Evolutionary conservation across 2,113 vertebrate genomes (phyloP).

Genomic region (Corythornis cristatus): DNA sequence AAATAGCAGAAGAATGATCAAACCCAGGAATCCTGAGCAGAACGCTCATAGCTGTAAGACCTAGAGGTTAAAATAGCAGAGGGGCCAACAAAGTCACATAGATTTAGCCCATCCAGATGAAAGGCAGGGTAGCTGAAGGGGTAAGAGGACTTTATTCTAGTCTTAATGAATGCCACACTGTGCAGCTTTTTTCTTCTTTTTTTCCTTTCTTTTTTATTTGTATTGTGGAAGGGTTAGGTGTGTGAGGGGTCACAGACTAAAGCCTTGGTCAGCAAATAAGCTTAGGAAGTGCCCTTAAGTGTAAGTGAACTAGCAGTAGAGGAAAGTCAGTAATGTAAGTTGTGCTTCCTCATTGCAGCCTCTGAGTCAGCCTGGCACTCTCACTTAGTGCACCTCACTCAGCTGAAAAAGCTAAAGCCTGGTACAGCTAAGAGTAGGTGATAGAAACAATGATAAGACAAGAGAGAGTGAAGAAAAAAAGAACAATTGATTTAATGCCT

Average conservation of each 20-base stretch:
- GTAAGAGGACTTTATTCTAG: not conserved
- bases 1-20: constrained; percentile 1
- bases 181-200: not conserved
- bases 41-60: not conserved
- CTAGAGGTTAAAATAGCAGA: not conserved
- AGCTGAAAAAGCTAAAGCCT: constrained; percentile 27
- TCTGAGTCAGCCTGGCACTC: not conserved
- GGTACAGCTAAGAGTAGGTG: not conserved
- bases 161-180: not conserved
- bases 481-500: constrained; percentile 55
- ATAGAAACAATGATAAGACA: constrained; percentile 38
- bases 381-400: not conserved
- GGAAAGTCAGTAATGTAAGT: not conserved
- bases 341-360: not conserved
- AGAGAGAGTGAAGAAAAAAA: constrained; percentile 19
- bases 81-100: fast-evolving
- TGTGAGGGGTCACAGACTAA: not conserved
- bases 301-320: not conserved
- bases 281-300: not conserved
- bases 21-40: not conserved
- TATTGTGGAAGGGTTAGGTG: fast-evolving
- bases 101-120: not conserved
- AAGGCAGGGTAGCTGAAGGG: not conserved
- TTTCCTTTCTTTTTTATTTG: not conserved
- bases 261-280: not conserved